phyloP scores from a whole-genome alignment of 2,888 invertebrate species.

The Melitaea athalia region DNA sequence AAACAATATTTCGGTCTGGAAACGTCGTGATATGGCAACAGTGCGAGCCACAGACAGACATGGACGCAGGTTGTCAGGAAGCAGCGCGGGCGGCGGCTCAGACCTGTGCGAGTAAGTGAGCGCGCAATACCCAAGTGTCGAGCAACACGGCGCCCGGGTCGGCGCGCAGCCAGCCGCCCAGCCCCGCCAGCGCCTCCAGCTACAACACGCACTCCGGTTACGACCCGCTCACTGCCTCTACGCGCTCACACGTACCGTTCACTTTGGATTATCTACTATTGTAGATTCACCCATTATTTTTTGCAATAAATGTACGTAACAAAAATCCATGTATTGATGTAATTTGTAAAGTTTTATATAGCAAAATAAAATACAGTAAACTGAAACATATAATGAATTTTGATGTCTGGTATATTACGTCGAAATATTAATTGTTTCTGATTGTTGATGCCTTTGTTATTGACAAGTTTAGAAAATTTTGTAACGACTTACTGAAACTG shows the following conservation, averaged over 20 bases:
- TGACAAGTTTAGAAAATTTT: conserved; percentile 40
- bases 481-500: conserved; percentile 27
- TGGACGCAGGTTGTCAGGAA: neutral
- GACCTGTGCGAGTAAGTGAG: conserved; percentile 83
- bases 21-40: too few species aligned
- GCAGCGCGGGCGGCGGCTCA: conserved; percentile 57
- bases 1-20: too few species aligned
- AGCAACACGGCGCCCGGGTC: conserved; percentile 76
- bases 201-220: conserved; percentile 61
- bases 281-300: too few species aligned
- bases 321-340: too few species aligned
- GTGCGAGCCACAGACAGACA: neutral
- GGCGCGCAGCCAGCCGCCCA: conserved; percentile 79
- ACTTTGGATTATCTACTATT: too few species aligned
- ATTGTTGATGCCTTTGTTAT: conserved; percentile 72
- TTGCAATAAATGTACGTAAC: too few species aligned
- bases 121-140: conserved; percentile 83
- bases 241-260: too few species aligned
- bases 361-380: neutral
- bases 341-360: too few species aligned
- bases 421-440: conserved; percentile 38
- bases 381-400: conserved; percentile 16
- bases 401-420: conserved; percentile 3
- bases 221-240: too few species aligned
- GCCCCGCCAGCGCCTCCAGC: conserved; percentile 81